A percentile compares a stretch with the other conserved stretches of the same genome.
phyloP scores from a whole-genome alignment of 2,113 vertebrate genomes.

The Riparia riparia region DNA sequence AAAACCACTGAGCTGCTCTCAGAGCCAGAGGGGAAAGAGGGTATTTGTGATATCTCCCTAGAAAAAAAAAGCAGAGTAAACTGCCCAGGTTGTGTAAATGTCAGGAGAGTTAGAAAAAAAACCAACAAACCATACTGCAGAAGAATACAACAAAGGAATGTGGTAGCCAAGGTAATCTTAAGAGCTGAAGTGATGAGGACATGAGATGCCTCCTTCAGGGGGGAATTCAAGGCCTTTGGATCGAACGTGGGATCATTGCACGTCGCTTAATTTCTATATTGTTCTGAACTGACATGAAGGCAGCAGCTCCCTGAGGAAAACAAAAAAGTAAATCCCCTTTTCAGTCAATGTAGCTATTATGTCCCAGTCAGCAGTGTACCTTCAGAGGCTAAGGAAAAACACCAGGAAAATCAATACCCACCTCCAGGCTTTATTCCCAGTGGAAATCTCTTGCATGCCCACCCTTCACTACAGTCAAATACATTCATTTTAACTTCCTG shows the following conservation, averaged over 20 bases:
- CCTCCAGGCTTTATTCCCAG: neutral
- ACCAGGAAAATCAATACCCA: conserved; percentile 19
- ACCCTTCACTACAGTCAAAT: neutral
- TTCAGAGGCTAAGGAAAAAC: neutral
- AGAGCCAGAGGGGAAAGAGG: neutral
- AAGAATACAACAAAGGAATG: neutral
- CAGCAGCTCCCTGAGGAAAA: neutral
- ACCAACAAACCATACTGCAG: neutral
- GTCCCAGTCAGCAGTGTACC: neutral
- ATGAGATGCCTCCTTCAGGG: accelerated
- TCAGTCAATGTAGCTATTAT: neutral
- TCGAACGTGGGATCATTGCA: neutral
- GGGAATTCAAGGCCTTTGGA: neutral
- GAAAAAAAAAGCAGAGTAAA: neutral
- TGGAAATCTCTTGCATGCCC: neutral
- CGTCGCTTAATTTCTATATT: neutral
- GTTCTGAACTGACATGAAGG: neutral
- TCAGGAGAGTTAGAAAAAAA: neutral
- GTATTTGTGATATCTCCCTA: neutral
- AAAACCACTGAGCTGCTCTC: neutral
- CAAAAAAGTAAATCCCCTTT: neutral
- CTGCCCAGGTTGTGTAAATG: neutral
- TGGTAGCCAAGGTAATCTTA: neutral
- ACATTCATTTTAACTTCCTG: neutral
- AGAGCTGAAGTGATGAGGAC: neutral